phyloP scores from a whole-genome alignment of 2,888 invertebrate species.

The Orthonevra nobilis region DNA sequence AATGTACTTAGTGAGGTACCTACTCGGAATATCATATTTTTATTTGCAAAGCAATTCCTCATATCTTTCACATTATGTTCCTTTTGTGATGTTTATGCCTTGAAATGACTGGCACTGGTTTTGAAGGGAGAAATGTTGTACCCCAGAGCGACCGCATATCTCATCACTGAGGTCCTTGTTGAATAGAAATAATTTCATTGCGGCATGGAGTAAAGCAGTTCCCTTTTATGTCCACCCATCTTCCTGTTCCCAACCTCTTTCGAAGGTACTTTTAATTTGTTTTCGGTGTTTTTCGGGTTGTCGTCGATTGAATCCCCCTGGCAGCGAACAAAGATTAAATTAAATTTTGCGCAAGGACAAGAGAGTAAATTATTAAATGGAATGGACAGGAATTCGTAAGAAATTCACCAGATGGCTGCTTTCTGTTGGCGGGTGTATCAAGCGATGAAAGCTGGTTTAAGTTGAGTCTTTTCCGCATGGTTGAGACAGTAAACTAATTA shows the following conservation, averaged over 20 bases:
- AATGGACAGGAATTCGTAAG: too few species aligned
- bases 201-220: background rate
- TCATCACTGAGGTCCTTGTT: background rate
- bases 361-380: too few species aligned
- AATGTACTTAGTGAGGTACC: too few species aligned
- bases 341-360: too few species aligned
- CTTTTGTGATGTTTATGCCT: background rate
- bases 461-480: too few species aligned
- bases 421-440: too few species aligned
- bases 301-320: slow-evolving; percentile 30
- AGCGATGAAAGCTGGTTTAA: too few species aligned
- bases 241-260: background rate
- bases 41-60: too few species aligned
- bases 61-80: background rate
- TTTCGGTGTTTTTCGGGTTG: slow-evolving; percentile 10
- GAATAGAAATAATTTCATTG: background rate
- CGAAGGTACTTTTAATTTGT: slow-evolving; percentile 22
- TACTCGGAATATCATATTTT: too few species aligned
- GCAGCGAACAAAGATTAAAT: too few species aligned
- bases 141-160: background rate
- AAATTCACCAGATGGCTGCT: too few species aligned
- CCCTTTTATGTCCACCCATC: background rate
- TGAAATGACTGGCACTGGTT: slow-evolving; percentile 11
- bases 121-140: background rate
- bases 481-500: too few species aligned